phyloP scores from a whole-genome alignment of 2,113 vertebrate species.

The Oxyura jamaicensis region DNA sequence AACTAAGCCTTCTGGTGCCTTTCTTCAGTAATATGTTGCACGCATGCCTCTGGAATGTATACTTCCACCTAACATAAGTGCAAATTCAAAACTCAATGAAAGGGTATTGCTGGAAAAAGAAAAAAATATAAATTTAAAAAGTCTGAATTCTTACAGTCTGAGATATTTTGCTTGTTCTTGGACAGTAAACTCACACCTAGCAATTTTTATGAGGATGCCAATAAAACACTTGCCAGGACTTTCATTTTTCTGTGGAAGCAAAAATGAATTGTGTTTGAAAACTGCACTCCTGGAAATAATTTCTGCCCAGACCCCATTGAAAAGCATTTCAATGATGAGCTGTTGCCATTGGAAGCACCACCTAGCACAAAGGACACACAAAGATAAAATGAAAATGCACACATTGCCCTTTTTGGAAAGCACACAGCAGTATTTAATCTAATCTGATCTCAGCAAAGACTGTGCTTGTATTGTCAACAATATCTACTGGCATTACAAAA shows the following conservation, averaged over 20 bases:
- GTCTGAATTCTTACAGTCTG: not conserved
- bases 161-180: not conserved
- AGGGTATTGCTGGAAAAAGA: not conserved
- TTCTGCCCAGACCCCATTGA: not conserved
- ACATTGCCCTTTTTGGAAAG: not conserved
- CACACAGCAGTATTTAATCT: not conserved
- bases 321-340: not conserved
- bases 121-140: not conserved
- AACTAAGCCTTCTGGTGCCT: not conserved
- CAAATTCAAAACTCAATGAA: not conserved
- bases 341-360: constrained; percentile 25
- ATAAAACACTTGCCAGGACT: not conserved
- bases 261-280: not conserved
- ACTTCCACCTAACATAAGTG: not conserved
- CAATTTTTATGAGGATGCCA: not conserved
- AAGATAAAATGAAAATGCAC: constrained; percentile 32
- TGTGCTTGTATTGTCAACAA: not conserved
- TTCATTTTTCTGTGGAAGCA: not conserved
- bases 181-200: not conserved
- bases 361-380: not conserved
- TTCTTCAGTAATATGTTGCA: not conserved
- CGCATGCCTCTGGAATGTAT: not conserved
- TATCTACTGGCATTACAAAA: not conserved
- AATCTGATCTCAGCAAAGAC: not conserved
- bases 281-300: not conserved